A percentile compares a stretch with the other conserved stretches of the same genome.
Conservation (phyloP, 2,888 invertebrate species). For the Shargacucullia verbasci region DNA sequence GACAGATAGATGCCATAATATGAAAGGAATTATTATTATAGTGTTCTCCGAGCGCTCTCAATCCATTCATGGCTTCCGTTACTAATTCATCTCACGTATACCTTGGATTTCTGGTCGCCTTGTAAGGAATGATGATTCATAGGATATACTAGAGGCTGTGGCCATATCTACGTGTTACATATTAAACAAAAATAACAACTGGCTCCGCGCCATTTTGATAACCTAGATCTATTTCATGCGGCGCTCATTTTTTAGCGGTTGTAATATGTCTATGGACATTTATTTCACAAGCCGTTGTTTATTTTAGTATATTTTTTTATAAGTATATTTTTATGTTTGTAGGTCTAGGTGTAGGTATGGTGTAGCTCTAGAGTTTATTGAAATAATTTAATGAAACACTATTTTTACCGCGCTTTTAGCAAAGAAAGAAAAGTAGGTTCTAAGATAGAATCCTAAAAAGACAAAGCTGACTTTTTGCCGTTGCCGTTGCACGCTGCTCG, state of each 20-base stretch:
- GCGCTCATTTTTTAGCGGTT: conserved; percentile 17
- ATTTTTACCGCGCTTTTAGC: no score
- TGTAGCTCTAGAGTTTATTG: no score
- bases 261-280: conserved; percentile 16
- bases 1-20: background rate
- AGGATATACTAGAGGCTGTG: conserved; percentile 9
- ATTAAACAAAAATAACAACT: conserved; percentile 27
- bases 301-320: no score
- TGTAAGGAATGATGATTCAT: conserved; percentile 7
- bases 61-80: conserved; percentile 10
- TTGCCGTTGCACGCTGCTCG: no score
- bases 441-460: no score
- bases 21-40: background rate
- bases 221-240: conserved; percentile 38
- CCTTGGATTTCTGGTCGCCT: conserved; percentile 9
- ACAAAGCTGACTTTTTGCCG: no score
- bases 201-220: conserved; percentile 32
- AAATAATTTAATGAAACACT: no score
- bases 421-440: no score
- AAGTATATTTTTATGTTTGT: no score
- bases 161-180: conserved; percentile 12
- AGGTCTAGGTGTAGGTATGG: no score
- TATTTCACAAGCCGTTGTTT: conserved; percentile 36
- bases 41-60: background rate
- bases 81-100: conserved; percentile 6